Evolutionary conservation across 2,888 invertebrate species (phyloP).

Genomic region (Eremobia ochroleuca): DNA sequence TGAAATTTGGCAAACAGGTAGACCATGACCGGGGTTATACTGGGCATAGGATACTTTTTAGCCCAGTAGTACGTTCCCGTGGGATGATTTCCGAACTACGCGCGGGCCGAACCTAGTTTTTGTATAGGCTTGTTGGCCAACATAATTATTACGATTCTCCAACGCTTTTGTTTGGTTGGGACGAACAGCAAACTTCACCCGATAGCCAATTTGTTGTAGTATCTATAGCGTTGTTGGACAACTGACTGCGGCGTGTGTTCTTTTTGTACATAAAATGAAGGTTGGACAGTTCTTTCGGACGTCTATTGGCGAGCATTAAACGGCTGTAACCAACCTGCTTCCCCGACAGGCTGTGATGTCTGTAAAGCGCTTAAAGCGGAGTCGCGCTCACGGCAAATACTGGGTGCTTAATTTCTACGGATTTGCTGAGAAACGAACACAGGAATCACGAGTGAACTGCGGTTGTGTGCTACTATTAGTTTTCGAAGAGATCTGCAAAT

Average conservation of each 20-base stretch:
- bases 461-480: constrained; percentile 30
- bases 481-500: constrained; percentile 11
- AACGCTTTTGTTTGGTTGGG: not conserved
- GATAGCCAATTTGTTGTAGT: not conserved
- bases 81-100: not conserved
- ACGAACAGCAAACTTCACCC: not conserved
- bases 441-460: constrained; percentile 67
- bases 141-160: not conserved
- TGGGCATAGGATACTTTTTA: not conserved
- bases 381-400: constrained; percentile 65
- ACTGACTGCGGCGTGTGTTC: too few relatives aligned
- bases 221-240: not conserved
- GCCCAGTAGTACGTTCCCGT: not conserved
- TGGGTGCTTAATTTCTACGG: constrained; percentile 74
- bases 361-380: constrained; percentile 15
- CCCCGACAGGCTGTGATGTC: constrained; percentile 3
- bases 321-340: not conserved
- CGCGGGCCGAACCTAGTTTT: not conserved
- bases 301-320: not conserved
- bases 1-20: not conserved
- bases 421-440: constrained; percentile 71
- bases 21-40: too few relatives aligned
- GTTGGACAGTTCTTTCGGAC: not conserved
- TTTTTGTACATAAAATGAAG: not conserved
- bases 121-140: not conserved